These are phyloP conservation scores for Dromiciops gliroides DNA, from an alignment of 2,113 vertebrate genomes.

Conservation along the genomic window DNA sequence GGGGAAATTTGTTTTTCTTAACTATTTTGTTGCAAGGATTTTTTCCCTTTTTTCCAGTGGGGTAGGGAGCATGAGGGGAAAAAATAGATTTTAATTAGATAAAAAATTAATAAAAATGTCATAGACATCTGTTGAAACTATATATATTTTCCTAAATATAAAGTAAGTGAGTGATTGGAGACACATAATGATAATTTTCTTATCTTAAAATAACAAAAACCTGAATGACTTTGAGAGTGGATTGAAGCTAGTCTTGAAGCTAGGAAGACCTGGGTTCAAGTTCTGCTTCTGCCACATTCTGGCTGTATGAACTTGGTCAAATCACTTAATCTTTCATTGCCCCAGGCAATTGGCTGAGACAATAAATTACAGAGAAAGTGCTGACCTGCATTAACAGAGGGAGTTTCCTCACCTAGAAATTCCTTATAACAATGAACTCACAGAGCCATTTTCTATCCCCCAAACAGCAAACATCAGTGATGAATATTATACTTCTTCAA, in stretches of 20 bases:
- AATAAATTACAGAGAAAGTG: not conserved
- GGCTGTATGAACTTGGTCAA: not conserved
- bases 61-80: not conserved
- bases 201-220: not conserved
- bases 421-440: not conserved
- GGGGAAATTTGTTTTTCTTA: not conserved
- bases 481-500: slow-evolving; percentile 50
- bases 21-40: not conserved
- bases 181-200: not conserved
- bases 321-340: not conserved
- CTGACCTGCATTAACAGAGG: not conserved
- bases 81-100: not conserved
- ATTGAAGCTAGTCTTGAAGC: not conserved
- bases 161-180: not conserved
- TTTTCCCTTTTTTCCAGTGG: not conserved
- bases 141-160: not conserved
- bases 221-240: not conserved
- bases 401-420: not conserved
- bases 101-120: not conserved
- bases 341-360: not conserved
- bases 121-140: not conserved
- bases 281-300: not conserved
- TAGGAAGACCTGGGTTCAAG: not conserved
- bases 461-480: slow-evolving; percentile 40
- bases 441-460: not conserved